Percentiles rank a stretch among this genome's conserved stretches.
phyloP scores from a whole-genome alignment of 2,888 invertebrate genomes.

The Saturnia japonica region DNA sequence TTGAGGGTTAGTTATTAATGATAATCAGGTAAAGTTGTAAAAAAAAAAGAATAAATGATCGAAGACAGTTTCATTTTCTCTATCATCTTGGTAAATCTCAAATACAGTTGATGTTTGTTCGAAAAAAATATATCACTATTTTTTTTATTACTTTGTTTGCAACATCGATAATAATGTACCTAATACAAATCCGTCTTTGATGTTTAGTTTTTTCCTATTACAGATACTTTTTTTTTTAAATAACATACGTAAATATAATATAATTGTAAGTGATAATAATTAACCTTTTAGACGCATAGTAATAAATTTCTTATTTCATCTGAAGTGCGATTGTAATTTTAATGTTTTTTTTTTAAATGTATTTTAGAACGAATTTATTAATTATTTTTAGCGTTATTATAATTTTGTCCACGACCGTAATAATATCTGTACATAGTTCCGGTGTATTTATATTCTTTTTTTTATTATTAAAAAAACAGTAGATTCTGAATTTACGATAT shows the following conservation, averaged over 20 bases:
- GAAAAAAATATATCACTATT: constrained; percentile 26
- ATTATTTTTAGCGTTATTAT: constrained; percentile 58
- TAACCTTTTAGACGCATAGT: constrained; percentile 76
- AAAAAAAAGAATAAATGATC: too few species aligned
- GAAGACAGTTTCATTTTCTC: too few species aligned
- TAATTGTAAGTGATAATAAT: constrained; percentile 68
- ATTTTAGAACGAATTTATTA: constrained; percentile 77
- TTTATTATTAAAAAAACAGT: constrained; percentile 49
- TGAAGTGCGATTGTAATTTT: constrained; percentile 62
- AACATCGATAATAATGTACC: constrained; percentile 37
- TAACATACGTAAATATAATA: constrained; percentile 77
- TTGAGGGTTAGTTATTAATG: too few species aligned
- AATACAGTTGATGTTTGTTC: neutral
- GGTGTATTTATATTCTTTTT: constrained; percentile 50
- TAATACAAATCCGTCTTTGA: constrained; percentile 71
- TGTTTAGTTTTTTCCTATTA: constrained; percentile 40
- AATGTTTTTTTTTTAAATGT: constrained; percentile 33
- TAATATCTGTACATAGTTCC: constrained; percentile 73
- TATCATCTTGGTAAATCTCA: neutral
- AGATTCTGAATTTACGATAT: constrained; percentile 48
- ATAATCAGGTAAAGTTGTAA: too few species aligned
- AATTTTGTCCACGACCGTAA: constrained; percentile 55
- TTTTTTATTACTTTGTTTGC: constrained; percentile 39
- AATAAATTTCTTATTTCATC: constrained; percentile 68
- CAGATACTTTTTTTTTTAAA: constrained; percentile 62